phyloP scores from a whole-genome alignment of 2,113 vertebrate genomes.

The Glaucomys volans region DNA sequence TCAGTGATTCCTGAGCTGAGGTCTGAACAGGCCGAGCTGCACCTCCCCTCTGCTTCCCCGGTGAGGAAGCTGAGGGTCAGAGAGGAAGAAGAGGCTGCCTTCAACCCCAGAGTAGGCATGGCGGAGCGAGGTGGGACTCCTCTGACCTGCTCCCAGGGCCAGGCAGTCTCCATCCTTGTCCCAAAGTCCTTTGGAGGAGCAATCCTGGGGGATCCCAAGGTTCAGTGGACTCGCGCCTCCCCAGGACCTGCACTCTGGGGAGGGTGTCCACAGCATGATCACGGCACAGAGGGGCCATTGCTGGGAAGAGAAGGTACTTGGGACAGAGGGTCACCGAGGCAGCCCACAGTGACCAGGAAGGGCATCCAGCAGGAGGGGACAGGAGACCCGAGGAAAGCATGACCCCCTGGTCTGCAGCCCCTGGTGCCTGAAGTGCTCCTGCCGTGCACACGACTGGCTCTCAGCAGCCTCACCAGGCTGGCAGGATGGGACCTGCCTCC shows the following conservation, averaged over 20 bases:
- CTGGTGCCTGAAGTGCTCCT: background rate
- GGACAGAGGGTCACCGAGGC: background rate
- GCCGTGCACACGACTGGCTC: rapidly evolving
- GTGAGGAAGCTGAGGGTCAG: background rate
- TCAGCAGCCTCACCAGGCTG: background rate
- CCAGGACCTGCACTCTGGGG: background rate
- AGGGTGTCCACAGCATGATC: rapidly evolving
- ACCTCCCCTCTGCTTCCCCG: rapidly evolving
- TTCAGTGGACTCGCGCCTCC: background rate
- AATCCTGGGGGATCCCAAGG: rapidly evolving
- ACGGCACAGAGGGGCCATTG: rapidly evolving
- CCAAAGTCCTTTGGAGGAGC: background rate
- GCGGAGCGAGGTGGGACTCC: background rate
- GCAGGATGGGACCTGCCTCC: background rate
- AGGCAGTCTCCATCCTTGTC: rapidly evolving
- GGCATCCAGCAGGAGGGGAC: background rate
- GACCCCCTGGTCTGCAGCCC: background rate
- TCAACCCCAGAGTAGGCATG: background rate
- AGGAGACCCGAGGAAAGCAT: background rate
- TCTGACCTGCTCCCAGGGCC: background rate
- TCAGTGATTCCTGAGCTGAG: background rate
- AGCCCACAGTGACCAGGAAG: background rate
- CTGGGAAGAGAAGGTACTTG: background rate
- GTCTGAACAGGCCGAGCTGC: background rate
- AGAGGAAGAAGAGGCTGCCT: background rate